phyloP scores from a whole-genome alignment of 2,113 vertebrate genomes.

The Coptodon bakossiorum region DNA sequence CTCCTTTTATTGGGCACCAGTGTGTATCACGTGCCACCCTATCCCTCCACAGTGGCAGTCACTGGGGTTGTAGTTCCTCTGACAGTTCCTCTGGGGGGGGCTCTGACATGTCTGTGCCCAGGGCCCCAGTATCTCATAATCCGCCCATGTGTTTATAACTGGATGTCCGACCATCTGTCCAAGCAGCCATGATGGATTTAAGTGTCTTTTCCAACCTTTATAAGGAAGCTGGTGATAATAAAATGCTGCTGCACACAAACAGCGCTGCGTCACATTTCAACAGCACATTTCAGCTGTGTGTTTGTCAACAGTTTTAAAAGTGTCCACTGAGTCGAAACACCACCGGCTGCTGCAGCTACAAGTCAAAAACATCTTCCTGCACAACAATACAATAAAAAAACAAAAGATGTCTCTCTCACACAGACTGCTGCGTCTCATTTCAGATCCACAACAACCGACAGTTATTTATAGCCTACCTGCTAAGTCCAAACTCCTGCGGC shows the following conservation, averaged over 20 bases:
- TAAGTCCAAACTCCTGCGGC: slow-evolving; percentile 31
- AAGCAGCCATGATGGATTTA: not conserved
- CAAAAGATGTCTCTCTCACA: not conserved
- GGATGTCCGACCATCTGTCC: not conserved
- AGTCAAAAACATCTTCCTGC: not conserved
- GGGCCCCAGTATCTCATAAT: not conserved
- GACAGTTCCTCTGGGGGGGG: not conserved
- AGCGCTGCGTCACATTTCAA: not conserved
- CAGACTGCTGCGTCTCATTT: not conserved
- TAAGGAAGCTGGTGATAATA: not conserved
- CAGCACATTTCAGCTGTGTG: not conserved
- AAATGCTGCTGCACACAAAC: not conserved
- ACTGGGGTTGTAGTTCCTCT: not conserved
- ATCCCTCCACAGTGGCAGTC: not conserved
- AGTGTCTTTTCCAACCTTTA: not conserved
- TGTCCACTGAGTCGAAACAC: not conserved
- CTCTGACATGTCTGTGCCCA: not conserved
- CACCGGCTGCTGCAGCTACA: not conserved
- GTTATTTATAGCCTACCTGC: slow-evolving; percentile 61
- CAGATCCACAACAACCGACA: not conserved
- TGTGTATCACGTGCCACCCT: not conserved
- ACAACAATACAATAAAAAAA: not conserved
- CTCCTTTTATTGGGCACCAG: accelerated
- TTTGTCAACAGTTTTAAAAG: not conserved
- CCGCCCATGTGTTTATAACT: not conserved